A percentile compares a stretch with the other conserved stretches of the same genome.
Evolutionary conservation across 37 sponge, comb jelly and placozoan species (phyloP).

Genomic region (Eunapius fragilis): DNA sequence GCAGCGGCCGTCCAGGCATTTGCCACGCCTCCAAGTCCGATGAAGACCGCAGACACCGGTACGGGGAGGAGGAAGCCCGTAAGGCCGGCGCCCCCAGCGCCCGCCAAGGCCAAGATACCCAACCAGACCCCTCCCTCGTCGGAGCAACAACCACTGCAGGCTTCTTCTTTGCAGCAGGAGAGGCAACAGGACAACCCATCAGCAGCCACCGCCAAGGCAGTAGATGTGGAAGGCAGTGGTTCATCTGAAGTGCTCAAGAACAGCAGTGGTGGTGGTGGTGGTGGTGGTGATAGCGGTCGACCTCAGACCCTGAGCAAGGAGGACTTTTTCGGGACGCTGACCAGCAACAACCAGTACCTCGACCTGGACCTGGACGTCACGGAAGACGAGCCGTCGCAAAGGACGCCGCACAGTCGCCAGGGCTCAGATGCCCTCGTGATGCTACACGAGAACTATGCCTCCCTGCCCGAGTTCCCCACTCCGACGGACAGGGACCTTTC

Average conservation of each 20-base stretch:
- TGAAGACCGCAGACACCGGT: background rate
- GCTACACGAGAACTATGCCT: constrained; percentile 13
- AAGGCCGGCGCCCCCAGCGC: constrained; percentile 42
- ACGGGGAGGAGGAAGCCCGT: constrained; percentile 22
- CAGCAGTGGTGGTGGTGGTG: no score
- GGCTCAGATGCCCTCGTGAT: constrained; percentile 27
- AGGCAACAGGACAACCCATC: background rate
- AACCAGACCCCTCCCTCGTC: background rate
- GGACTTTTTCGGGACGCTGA: no score
- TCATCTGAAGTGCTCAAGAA: no score
- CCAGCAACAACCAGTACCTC: background rate
- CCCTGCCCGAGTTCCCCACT: constrained; percentile 23
- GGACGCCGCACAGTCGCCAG: background rate
- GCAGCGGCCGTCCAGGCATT: background rate
- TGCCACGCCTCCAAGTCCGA: constrained; percentile 2
- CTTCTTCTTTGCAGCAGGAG: no score
- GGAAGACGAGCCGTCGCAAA: background rate
- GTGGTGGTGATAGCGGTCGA: background rate
- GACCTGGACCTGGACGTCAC: constrained; percentile 26
- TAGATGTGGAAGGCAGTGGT: background rate
- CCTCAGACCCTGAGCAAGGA: background rate
- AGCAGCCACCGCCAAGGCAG: background rate
- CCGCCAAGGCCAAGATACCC: background rate
- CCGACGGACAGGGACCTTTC: background rate
- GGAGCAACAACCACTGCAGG: no score